Conservation (phyloP, 2,797 vertebrate genomes). For the Morus bassanus region DNA sequence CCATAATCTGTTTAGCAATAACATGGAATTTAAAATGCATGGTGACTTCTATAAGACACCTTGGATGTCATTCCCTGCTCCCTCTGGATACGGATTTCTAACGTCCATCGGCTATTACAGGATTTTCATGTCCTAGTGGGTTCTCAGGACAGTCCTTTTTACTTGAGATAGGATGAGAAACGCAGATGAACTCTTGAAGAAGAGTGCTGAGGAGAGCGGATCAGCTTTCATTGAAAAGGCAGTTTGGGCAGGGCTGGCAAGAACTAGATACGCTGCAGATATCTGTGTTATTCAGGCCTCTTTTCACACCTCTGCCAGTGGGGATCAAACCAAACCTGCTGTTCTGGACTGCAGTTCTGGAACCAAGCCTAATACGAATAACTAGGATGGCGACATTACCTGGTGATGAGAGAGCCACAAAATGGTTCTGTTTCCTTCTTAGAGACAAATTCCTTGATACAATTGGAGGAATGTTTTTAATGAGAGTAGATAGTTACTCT, state of each 20-base stretch:
- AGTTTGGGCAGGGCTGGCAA: not conserved
- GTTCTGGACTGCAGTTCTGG: slow-evolving; percentile 9
- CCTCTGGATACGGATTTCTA: not conserved
- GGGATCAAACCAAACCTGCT: not conserved
- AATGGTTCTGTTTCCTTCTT: not conserved
- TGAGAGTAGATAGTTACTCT: not conserved
- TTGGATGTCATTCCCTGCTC: not conserved
- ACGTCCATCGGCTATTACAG: not conserved
- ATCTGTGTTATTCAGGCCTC: not conserved
- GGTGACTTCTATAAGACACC: not conserved
- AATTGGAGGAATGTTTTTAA: not conserved
- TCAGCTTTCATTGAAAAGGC: slow-evolving; percentile 45
- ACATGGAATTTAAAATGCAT: not conserved
- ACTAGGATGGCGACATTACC: not conserved
- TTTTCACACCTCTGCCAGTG: not conserved
- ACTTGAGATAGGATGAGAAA: not conserved
- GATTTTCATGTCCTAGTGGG: not conserved
- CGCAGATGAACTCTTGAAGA: not conserved
- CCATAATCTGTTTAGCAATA: not conserved
- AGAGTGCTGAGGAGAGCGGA: not conserved
- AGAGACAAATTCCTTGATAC: not conserved
- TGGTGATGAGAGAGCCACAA: not conserved
- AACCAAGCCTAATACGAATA: not conserved
- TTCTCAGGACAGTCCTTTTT: not conserved
- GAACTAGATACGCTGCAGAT: not conserved